Base-by-base conservation (phyloP, 2,888 invertebrate genomes). In the Hypercompe scribonia region DNA sequence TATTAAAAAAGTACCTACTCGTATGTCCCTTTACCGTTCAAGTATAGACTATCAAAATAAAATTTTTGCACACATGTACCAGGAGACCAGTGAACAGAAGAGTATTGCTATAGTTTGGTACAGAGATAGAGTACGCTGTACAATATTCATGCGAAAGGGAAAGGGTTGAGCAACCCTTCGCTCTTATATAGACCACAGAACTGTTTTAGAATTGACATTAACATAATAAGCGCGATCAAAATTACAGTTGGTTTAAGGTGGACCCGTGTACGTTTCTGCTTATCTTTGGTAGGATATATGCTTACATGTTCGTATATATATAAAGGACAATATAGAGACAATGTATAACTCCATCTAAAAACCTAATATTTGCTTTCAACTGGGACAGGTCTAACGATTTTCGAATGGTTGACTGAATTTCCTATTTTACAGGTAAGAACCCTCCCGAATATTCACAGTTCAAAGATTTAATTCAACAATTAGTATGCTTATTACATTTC, bases 141-240 rank as follows among this genome's bases (percentile, higher is more conserved):
- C 75, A 78, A 78, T 81, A 73, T 78, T 74, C 67, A 39, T 71
- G 71, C 73, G 76, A 86, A 84, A 87, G 82, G 82, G 84, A 87
- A 87, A 87, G 88, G 88, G 87, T 84, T 83, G 84, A 76, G 81
- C 83, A 84, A 86, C 87, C 88, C 88, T 87, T 85, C 74, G 74
- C 75, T 65, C 39, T n/a, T 42, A 10, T 54, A 70, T 72, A 86
- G 87, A 82, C 46, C 36, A 58, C 0, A 11, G 50, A 75, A 75
- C 8, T 36, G 18, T 28, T 50, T 28, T 74, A 80, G 68, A 83
- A 13, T 31, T 0, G 70, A 10, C 39, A 24, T 7, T 50, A n/a
- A 11, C 11, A 39, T 3, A 39, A 39, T 39, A 39, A 39, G 2
- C 11, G 50, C 10, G 0, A 8, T 3, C n/a, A 24, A 54, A 54